Evolutionary conservation across 2,797 vertebrate species (phyloP), one percentile per base, ranked within the genome.

Genomic region (Rhinella marina): DNA sequence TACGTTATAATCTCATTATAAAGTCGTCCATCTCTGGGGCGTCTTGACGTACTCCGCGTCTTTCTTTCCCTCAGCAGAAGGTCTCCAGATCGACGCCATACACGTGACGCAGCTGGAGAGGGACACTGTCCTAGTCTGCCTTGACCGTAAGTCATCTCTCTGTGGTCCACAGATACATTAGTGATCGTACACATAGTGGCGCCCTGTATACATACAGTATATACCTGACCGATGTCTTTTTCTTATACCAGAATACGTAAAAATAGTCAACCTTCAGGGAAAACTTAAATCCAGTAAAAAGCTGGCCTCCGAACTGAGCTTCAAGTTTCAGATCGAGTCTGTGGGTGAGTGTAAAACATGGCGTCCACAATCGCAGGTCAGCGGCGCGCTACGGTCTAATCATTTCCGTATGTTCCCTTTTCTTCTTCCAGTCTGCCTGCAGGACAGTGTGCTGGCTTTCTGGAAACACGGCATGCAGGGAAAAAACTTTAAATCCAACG

Each of bases 381-480:
- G 23, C 52, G 16, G 17, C 8, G 1, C 6, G 2, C 23, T 12
- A 14, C 5, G 32, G 32, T 62, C n/a, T 7, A 29, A 8, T 56
- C 9, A 70, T 16, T 68, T 11, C 3, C 41, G 41, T 19, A 1
- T 32, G 19, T 21, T 72, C 59, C 19, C 23, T 86, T 88, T n/a
- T 81, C 90, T 92, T 64, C 83, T n/a, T 27, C 12, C 92, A 99
- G 98, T 99, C 91, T 99, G 98, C 94, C 97, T 99, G 93, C 98
- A 99, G 90, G 98, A 99, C 95, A 99, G 98, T 9, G 98, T 99
- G 78, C 91, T 99, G 92, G 98, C 98, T 92, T 99, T 99, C 95
- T 99, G 98, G 98, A 99, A 98, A 78, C 98, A 99, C 0, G 98
- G 98, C 73, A 99, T 99, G 98, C 98, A 99, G 92, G 98, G 98